phyloP scores from a whole-genome alignment of 2,888 invertebrate genomes.

The Pollenia griseotomentosa region DNA sequence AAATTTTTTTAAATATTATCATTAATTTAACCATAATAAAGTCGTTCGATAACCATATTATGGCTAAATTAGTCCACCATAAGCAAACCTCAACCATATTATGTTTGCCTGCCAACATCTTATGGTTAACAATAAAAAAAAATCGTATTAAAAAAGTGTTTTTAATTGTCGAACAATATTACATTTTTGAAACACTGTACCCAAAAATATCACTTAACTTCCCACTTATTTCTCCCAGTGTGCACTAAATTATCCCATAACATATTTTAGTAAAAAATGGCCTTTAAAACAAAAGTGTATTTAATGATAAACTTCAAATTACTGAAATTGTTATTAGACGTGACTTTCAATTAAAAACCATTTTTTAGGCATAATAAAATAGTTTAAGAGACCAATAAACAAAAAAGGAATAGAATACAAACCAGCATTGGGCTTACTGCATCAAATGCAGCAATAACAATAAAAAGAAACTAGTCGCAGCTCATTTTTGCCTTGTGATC shows the following conservation, averaged over 20 bases:
- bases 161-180: too few species aligned
- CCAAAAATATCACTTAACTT: too few species aligned
- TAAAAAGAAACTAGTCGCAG: constrained; percentile 23
- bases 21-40: too few species aligned
- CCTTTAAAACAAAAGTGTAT: neutral
- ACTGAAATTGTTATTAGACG: constrained; percentile 46
- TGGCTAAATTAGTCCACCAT: too few species aligned
- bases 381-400: neutral
- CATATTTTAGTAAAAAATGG: neutral
- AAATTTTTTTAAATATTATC: too few species aligned
- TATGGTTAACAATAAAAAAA: too few species aligned
- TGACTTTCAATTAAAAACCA: constrained; percentile 59
- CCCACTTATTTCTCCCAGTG: too few species aligned
- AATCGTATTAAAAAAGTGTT: too few species aligned
- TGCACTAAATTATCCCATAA: neutral
- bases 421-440: constrained; percentile 25
- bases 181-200: too few species aligned
- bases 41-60: too few species aligned
- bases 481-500: constrained; percentile 28
- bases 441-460: constrained; percentile 43
- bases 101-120: too few species aligned
- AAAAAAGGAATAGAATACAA: neutral
- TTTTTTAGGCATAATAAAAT: constrained; percentile 46
- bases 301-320: constrained; percentile 43
- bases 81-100: too few species aligned